A percentile compares a stretch with the other conserved stretches of the same genome.
Evolutionary conservation across 2,113 vertebrate species (phyloP).

Genomic region (Hiodon tergisus): DNA sequence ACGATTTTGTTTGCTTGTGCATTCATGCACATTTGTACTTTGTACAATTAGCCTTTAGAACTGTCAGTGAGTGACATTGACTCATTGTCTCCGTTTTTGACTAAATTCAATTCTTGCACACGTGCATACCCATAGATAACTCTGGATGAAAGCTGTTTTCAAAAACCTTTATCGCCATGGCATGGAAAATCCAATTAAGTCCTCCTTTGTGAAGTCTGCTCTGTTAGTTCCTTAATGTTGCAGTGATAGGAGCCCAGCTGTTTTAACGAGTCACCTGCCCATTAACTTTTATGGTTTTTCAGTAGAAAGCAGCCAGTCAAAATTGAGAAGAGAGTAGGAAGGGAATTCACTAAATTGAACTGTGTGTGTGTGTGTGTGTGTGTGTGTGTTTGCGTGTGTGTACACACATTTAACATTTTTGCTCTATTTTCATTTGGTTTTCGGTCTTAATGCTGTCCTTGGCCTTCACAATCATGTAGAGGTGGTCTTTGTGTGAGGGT

Average conservation of each 20-base stretch:
- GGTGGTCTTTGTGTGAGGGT: no score
- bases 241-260: neutral
- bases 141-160: neutral
- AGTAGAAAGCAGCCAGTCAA: neutral
- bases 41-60: no score
- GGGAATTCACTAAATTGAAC: constrained; percentile 9
- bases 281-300: constrained; percentile 5
- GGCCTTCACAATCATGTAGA: no score
- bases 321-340: neutral
- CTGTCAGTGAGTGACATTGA: no score
- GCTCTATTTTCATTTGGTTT: neutral
- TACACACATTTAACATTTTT: neutral
- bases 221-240: constrained; percentile 11
- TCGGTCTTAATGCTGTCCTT: no score
- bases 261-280: constrained; percentile 18
- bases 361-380: neutral
- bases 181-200: neutral
- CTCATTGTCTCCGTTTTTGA: no score
- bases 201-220: neutral
- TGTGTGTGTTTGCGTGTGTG: neutral
- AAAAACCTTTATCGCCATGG: neutral
- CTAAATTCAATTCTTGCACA: no score
- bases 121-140: neutral
- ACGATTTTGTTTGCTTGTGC: no score
- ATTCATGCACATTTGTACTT: no score